Percentiles rank a stretch among this genome's conserved stretches.
Evolutionary conservation across 2,797 vertebrate genomes (phyloP).

Genomic region (Spinibarbus caldwelli): DNA sequence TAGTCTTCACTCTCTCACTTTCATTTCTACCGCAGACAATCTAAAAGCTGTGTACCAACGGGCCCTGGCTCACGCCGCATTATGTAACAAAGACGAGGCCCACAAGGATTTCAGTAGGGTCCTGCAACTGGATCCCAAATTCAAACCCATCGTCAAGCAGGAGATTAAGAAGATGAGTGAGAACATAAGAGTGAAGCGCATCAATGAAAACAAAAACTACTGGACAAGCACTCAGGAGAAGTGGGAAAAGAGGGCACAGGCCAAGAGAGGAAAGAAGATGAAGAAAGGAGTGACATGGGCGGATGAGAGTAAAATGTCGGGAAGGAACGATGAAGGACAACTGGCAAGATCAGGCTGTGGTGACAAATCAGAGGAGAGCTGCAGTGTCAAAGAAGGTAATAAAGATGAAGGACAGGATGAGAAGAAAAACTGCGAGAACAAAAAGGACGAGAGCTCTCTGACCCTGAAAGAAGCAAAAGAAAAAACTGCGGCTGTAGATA

Average conservation of each 20-base stretch:
- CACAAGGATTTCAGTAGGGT: conserved; percentile 70
- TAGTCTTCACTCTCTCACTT: conserved; percentile 45
- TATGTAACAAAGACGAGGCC: conserved; percentile 74
- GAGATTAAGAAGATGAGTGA: conserved; percentile 75
- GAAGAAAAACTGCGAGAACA: conserved; percentile 54
- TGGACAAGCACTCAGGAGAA: conserved; percentile 70
- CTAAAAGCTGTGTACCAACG: conserved; percentile 79
- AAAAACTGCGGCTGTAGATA: conserved; percentile 53
- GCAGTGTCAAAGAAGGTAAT: conserved; percentile 43
- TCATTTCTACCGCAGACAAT: conserved; percentile 67
- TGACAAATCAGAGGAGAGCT: conserved; percentile 37
- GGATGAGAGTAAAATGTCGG: conserved; percentile 28
- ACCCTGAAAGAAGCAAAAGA: conserved; percentile 19
- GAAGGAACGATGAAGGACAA: conserved; percentile 44
- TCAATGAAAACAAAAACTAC: conserved; percentile 76
- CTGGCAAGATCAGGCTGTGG: conserved; percentile 14
- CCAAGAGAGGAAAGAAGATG: conserved; percentile 53
- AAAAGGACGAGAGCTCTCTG: conserved; percentile 17
- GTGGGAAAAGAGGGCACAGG: conserved; percentile 58
- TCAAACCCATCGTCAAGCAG: conserved; percentile 70
- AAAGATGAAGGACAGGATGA: conserved; percentile 39
- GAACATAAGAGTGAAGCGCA: conserved; percentile 62
- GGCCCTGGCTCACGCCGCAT: conserved; percentile 72
- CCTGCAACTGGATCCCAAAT: conserved; percentile 73
- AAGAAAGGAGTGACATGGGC: conserved; percentile 52